phyloP scores from a whole-genome alignment of 2,113 vertebrate genomes.

The Bothrops jararaca region DNA sequence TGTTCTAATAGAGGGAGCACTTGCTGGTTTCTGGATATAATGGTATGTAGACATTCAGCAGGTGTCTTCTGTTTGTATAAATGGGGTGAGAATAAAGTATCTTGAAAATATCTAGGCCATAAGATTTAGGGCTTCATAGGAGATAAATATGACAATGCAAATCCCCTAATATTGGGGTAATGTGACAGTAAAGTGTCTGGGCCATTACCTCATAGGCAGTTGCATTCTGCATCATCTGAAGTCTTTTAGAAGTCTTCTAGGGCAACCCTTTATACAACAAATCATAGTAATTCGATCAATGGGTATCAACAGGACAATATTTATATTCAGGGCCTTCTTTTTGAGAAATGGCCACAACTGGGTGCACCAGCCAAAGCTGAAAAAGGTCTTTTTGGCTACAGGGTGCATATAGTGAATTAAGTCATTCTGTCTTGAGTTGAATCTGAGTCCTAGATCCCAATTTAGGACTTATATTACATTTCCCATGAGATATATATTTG shows the following conservation, averaged over 20 bases:
- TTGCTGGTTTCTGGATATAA: not conserved
- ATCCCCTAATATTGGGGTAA: not conserved
- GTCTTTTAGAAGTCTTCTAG: not conserved
- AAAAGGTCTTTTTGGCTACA: not conserved
- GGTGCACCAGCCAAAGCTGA: not conserved
- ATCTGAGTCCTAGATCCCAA: not conserved
- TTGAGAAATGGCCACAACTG: not conserved
- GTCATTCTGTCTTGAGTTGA: not conserved
- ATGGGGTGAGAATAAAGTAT: not conserved
- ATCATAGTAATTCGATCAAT: not conserved
- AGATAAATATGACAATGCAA: not conserved
- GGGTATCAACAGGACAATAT: not conserved
- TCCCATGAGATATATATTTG: not conserved
- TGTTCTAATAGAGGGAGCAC: not conserved
- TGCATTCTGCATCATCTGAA: not conserved
- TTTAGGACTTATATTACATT: not conserved
- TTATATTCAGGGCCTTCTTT: not conserved
- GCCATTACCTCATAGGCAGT: not conserved
- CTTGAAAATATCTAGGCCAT: not conserved
- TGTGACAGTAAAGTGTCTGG: not conserved
- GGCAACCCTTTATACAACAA: not conserved
- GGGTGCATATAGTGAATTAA: not conserved
- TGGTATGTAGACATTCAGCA: not conserved
- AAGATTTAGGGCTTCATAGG: not conserved
- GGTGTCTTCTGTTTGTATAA: not conserved